Percentiles rank a stretch among this genome's conserved stretches.
phyloP scores from a whole-genome alignment of 2,888 invertebrate species.

The Helleia helle region DNA sequence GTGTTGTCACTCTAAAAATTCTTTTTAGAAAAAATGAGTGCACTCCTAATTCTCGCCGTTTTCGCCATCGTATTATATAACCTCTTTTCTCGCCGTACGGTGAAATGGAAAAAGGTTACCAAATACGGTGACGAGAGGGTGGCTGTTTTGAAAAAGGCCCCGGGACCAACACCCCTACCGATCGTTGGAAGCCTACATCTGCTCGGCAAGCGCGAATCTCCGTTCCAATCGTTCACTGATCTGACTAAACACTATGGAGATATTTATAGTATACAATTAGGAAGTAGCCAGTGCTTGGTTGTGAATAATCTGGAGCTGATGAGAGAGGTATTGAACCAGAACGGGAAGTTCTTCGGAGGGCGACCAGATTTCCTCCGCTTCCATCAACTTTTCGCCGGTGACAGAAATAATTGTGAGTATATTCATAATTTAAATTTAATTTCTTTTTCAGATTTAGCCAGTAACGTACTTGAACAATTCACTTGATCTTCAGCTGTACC shows the following conservation, averaged over 20 bases:
- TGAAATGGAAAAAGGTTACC: constrained; percentile 30
- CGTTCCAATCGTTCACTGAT: constrained; percentile 82
- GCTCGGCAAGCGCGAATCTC: constrained; percentile 75
- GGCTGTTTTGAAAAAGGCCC: constrained; percentile 56
- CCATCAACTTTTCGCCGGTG: constrained; percentile 87
- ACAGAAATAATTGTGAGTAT: constrained; percentile 90
- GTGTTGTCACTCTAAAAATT: constrained; percentile 53
- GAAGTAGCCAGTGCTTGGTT: constrained; percentile 79
- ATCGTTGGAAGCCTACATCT: constrained; percentile 82
- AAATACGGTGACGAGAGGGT: constrained; percentile 34
- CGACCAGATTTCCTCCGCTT: constrained; percentile 87
- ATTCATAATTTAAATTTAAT: constrained; percentile 10
- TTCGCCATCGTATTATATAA: constrained; percentile 42
- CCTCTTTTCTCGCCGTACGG: constrained; percentile 36
- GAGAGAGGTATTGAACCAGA: constrained; percentile 83
- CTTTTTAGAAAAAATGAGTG: constrained; percentile 55
- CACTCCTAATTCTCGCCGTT: constrained; percentile 44
- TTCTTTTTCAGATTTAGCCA: too few species aligned
- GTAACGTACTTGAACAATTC: too few species aligned
- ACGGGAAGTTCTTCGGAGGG: constrained; percentile 87
- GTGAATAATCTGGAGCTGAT: constrained; percentile 83
- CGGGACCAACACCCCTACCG: constrained; percentile 79
- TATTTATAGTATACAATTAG: constrained; percentile 80
- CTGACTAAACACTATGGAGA: constrained; percentile 81
- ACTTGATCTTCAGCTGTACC: too few species aligned